phyloP scores from a whole-genome alignment of 1,140 invertebrate genomes.

The Drosophila cardini region DNA sequence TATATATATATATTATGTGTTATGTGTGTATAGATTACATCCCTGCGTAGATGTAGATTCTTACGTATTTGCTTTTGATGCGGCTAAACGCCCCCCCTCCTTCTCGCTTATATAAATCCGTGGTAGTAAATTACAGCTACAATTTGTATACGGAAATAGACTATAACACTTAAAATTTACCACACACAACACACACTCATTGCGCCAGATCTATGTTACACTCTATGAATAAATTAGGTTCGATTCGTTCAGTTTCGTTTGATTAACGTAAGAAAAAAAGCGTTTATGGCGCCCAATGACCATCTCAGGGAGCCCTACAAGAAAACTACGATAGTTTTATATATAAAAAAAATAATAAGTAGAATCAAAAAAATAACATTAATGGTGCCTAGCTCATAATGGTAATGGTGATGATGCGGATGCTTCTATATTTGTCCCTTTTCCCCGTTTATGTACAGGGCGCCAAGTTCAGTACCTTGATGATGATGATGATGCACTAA shows the following conservation, averaged over 20 bases:
- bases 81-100: slow-evolving; percentile 9
- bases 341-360: slow-evolving; percentile 48
- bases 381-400: slow-evolving; percentile 61
- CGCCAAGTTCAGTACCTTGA: slow-evolving; percentile 48
- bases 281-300: slow-evolving; percentile 42
- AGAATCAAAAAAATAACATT: slow-evolving; percentile 25
- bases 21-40: slow-evolving; percentile 46
- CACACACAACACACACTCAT: slow-evolving; percentile 28
- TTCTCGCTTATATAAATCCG: slow-evolving; percentile 54
- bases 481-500: slow-evolving; percentile 39
- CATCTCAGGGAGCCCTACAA: slow-evolving; percentile 49
- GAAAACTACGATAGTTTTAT: slow-evolving; percentile 46
- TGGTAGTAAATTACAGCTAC: slow-evolving; percentile 58
- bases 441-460: slow-evolving; percentile 42
- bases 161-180: slow-evolving; percentile 73
- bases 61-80: slow-evolving; percentile 64
- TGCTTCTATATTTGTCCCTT: slow-evolving; percentile 8
- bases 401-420: slow-evolving; percentile 42
- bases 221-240: slow-evolving; percentile 75
- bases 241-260: slow-evolving; percentile 51
- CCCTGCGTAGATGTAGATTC: slow-evolving; percentile 57
- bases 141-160: slow-evolving; percentile 68
- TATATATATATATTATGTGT: slow-evolving; percentile 30
- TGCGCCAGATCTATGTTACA: slow-evolving; percentile 66
- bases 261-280: slow-evolving; percentile 68